Evolutionary conservation across 2,113 vertebrate genomes (phyloP).

Genomic region (Spea bombifrons): DNA sequence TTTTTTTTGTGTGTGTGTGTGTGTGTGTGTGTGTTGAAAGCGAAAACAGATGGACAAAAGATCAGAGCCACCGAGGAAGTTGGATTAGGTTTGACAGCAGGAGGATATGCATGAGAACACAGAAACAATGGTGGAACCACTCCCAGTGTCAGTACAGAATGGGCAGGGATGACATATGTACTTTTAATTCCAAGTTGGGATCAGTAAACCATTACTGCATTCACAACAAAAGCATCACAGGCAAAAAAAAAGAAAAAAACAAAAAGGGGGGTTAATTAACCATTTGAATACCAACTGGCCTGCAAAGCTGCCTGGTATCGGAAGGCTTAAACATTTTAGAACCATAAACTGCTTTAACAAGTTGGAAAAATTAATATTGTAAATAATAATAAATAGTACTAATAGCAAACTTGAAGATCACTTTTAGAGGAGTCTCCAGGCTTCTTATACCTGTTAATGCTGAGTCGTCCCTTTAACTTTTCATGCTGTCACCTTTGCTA

Average conservation of each 20-base stretch:
- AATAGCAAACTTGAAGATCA: no score
- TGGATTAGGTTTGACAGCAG: constrained; percentile 44
- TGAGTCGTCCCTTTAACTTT: no score
- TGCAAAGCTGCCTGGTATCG: no score
- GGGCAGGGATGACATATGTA: constrained; percentile 10
- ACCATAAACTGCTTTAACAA: no score
- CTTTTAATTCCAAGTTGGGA: constrained; percentile 24
- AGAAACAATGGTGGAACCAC: constrained; percentile 40
- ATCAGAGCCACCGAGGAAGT: constrained; percentile 42
- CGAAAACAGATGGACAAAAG: constrained; percentile 41
- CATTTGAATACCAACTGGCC: no score
- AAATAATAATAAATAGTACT: no score
- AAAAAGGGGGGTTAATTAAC: neutral
- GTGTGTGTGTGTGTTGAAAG: constrained; percentile 7
- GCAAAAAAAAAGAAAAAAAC: neutral
- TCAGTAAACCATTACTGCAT: neutral
- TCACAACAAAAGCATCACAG: neutral
- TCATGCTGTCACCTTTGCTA: no score
- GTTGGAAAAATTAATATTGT: no score
- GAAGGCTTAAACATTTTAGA: no score
- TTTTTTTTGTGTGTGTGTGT: no score
- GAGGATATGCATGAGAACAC: constrained; percentile 39
- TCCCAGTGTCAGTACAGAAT: constrained; percentile 30
- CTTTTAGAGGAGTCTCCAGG: no score
- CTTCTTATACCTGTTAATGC: no score